A percentile compares a stretch with the other conserved stretches of the same genome.
Evolutionary conservation across 2,797 vertebrate species (phyloP).

Genomic region (Harpagifer antarcticus): DNA sequence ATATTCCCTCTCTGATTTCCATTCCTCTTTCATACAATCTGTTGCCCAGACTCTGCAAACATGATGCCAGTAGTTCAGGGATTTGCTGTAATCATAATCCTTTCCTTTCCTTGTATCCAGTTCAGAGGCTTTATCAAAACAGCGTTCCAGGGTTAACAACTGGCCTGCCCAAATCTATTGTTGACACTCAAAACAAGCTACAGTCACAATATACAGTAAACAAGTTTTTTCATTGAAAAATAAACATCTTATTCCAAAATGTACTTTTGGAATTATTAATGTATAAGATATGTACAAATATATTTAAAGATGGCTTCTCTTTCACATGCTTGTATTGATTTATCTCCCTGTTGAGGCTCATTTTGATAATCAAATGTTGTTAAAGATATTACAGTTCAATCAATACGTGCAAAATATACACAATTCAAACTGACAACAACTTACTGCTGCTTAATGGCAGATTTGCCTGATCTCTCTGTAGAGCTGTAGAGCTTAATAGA

Average conservation of each 20-base stretch:
- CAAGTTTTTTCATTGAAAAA: background rate
- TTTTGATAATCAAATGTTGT: slow-evolving; percentile 34
- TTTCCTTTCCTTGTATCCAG: slow-evolving; percentile 59
- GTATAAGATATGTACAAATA: background rate
- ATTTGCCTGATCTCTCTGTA: slow-evolving; percentile 60
- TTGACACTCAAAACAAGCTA: slow-evolving; percentile 23
- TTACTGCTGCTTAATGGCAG: slow-evolving; percentile 50
- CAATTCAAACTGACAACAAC: slow-evolving; percentile 16
- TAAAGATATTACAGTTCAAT: slow-evolving; percentile 33
- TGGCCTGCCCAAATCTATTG: slow-evolving; percentile 64
- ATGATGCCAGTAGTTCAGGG: slow-evolving; percentile 57
- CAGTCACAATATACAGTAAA: background rate
- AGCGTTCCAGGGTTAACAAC: slow-evolving; percentile 65
- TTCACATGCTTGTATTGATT: background rate
- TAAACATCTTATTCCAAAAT: background rate
- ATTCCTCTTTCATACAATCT: slow-evolving; percentile 13
- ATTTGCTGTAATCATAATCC: slow-evolving; percentile 68
- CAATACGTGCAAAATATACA: slow-evolving; percentile 25
- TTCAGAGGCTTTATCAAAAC: slow-evolving; percentile 65
- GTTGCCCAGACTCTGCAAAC: slow-evolving; percentile 25
- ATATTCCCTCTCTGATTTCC: slow-evolving; percentile 3
- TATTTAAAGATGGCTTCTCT: background rate
- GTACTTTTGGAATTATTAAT: background rate
- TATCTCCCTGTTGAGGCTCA: background rate
- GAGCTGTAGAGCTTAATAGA: slow-evolving; percentile 57